A percentile compares a stretch with the other conserved stretches of the same genome.
phyloP scores from a whole-genome alignment of 1,140 invertebrate species.

The Goniozus legneri region DNA sequence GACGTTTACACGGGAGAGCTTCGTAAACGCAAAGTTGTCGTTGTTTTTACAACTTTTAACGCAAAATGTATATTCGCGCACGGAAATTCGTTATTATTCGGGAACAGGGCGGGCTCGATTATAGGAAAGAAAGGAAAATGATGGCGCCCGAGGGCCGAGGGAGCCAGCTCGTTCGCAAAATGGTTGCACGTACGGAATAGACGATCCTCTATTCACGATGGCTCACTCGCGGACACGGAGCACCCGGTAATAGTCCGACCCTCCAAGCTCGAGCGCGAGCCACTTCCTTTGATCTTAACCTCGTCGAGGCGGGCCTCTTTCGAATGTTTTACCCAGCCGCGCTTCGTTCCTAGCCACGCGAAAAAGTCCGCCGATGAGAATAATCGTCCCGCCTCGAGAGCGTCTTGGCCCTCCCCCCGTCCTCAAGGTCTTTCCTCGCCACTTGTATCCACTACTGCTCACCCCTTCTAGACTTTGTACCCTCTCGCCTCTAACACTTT shows the following conservation, averaged over 20 bases:
- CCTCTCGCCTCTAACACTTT: neutral
- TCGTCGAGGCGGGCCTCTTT: slow-evolving; percentile 30
- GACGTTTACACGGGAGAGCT: no score
- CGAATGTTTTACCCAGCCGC: slow-evolving; percentile 27
- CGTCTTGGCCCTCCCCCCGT: slow-evolving; percentile 8
- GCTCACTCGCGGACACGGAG: slow-evolving; percentile 6
- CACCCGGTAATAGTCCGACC: slow-evolving; percentile 17
- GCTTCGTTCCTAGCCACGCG: slow-evolving; percentile 28
- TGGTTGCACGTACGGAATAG: no score
- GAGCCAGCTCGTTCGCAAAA: no score
- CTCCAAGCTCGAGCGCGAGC: slow-evolving; percentile 16
- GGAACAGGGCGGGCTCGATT: no score
- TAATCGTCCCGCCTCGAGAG: slow-evolving; percentile 31
- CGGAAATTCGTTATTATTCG: no score
- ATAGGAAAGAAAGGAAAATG: no score
- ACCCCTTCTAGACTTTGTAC: neutral
- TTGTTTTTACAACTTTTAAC: no score
- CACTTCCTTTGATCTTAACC: slow-evolving; percentile 37
- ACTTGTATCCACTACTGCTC: neutral
- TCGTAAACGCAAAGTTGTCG: no score
- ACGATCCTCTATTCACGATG: slow-evolving; percentile 10
- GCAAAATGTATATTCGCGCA: no score
- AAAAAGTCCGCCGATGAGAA: slow-evolving; percentile 29
- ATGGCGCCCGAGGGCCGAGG: no score
- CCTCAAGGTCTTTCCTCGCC: neutral